Conservation (phyloP, 2,888 invertebrate genomes). For the Eupithecia pulchellata region DNA sequence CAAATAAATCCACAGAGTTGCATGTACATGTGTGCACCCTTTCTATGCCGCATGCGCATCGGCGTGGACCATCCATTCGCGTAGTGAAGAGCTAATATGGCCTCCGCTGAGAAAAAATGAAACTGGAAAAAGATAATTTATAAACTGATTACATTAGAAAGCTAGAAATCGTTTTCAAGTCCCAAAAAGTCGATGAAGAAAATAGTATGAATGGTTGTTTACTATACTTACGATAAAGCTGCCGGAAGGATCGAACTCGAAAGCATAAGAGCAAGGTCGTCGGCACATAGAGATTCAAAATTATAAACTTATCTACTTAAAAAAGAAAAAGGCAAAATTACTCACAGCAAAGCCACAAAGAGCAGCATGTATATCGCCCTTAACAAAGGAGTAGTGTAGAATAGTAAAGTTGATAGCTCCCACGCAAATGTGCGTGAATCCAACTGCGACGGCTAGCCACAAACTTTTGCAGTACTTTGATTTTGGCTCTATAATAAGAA, state of each 20-base stretch:
- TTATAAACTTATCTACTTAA: not conserved
- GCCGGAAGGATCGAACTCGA: no score
- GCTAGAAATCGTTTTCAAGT: not conserved
- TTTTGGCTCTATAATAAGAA: constrained; percentile 13
- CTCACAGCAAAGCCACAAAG: constrained; percentile 12
- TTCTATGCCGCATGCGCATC: constrained; percentile 54
- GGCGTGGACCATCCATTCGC: constrained; percentile 67
- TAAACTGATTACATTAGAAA: not conserved
- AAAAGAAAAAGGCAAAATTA: not conserved
- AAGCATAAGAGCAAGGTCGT: no score
- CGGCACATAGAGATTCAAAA: no score
- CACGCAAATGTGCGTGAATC: constrained; percentile 3
- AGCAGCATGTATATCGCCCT: constrained; percentile 4
- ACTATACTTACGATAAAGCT: no score
- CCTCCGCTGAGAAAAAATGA: constrained; percentile 64
- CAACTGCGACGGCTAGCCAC: constrained; percentile 6
- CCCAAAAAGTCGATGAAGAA: no score
- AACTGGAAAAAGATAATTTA: constrained; percentile 51
- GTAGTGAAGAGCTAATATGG: constrained; percentile 59
- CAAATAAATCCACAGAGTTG: constrained; percentile 56
- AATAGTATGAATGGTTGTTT: no score
- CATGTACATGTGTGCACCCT: constrained; percentile 54
- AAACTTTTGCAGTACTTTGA: constrained; percentile 1
- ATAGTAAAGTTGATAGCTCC: constrained; percentile 6
- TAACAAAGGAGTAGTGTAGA: constrained; percentile 2